Percentiles rank a stretch among this genome's conserved stretches.
phyloP scores from a whole-genome alignment of 2,797 vertebrate species.

The Takifugu ocellatus region DNA sequence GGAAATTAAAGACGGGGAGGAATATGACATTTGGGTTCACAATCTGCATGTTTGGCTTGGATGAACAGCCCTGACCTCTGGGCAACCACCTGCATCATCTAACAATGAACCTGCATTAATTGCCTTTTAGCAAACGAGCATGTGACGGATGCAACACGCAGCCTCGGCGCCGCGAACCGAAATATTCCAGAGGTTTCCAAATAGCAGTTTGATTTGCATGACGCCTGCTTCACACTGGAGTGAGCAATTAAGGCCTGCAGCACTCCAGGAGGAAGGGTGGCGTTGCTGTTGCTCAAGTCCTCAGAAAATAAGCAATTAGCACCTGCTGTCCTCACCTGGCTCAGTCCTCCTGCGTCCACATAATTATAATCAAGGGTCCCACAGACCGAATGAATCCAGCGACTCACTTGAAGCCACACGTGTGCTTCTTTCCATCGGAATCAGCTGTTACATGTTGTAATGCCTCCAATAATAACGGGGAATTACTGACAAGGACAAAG shows the following conservation, averaged over 20 bases:
- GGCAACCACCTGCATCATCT: no score
- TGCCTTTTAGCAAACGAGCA: constrained; percentile 43
- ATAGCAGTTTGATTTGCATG: constrained; percentile 47
- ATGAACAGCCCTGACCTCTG: no score
- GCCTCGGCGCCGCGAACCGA: constrained; percentile 16
- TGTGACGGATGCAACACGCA: constrained; percentile 45
- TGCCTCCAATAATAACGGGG: not conserved
- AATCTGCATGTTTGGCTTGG: no score
- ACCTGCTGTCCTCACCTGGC: constrained; percentile 36
- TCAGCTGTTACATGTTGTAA: no score
- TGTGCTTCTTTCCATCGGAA: no score
- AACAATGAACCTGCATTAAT: constrained; percentile 42
- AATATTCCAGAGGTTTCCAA: constrained; percentile 50
- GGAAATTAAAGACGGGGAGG: no score
- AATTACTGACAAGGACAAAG: no score
- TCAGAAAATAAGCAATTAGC: constrained; percentile 56
- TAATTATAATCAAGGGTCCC: no score
- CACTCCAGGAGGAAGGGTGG: constrained; percentile 34
- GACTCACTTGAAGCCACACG: no score
- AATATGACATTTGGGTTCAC: no score
- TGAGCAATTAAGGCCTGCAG: constrained; percentile 57
- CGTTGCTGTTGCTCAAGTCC: constrained; percentile 16
- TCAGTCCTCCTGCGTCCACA: no score
- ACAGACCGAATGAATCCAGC: no score
- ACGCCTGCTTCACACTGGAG: constrained; percentile 48